These are phyloP conservation scores for Xiphophorus birchmanni DNA, from an alignment of 2,797 vertebrate genomes.

Conservation along the genomic window DNA sequence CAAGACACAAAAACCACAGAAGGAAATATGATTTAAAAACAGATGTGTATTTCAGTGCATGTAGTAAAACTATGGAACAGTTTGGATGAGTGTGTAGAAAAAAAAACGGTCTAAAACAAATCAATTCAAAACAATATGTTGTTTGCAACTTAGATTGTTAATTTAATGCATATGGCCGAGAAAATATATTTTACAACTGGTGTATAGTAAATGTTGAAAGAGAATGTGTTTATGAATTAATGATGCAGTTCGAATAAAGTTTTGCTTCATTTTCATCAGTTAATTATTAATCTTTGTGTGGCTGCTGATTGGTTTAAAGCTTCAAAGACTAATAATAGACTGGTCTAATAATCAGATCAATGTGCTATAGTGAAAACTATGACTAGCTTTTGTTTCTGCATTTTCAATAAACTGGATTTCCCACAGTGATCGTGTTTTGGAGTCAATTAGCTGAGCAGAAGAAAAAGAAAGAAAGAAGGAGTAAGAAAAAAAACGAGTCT, in stretches of 20 bases:
- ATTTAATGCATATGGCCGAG: too few relatives aligned
- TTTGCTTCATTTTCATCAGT: neutral
- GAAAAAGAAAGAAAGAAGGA: neutral
- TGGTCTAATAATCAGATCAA: neutral
- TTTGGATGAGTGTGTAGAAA: too few relatives aligned
- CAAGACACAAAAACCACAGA: too few relatives aligned
- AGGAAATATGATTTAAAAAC: too few relatives aligned
- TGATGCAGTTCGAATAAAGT: neutral
- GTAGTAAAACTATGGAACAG: too few relatives aligned
- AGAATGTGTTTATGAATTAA: neutral
- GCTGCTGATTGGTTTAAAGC: neutral
- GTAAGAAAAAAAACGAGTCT: neutral
- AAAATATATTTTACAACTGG: too few relatives aligned
- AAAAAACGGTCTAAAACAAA: too few relatives aligned
- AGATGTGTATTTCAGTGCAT: too few relatives aligned
- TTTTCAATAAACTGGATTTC: conserved; percentile 3
- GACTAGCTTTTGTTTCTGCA: neutral
- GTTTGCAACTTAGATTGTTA: too few relatives aligned
- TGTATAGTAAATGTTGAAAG: too few relatives aligned
- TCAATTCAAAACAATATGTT: too few relatives aligned
- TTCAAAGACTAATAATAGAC: neutral
- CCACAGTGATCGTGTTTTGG: conserved; percentile 12
- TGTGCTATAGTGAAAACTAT: neutral
- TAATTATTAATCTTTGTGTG: neutral
- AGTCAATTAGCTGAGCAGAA: conserved; percentile 40